Evolutionary conservation across 2,888 invertebrate genomes (phyloP).

Genomic region (Drosophila hamatofila): DNA sequence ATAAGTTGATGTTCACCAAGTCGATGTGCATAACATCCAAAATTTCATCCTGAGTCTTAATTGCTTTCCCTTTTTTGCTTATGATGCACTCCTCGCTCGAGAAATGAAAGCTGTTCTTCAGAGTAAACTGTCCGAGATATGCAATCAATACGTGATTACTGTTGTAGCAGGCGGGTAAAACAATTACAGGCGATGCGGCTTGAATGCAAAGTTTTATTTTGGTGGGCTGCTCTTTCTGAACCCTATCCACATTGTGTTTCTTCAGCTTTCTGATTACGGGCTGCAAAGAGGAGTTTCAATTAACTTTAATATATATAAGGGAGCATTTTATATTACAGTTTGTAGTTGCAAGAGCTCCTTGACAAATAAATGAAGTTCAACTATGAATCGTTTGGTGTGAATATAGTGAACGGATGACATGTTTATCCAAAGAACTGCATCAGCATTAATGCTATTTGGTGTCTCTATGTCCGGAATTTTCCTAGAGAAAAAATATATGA

Average conservation of each 20-base stretch:
- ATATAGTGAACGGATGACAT: constrained; percentile 97
- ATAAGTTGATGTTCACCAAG: constrained; percentile 90
- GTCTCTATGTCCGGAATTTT: constrained; percentile 59
- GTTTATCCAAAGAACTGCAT: constrained; percentile 86
- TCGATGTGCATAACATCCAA: constrained; percentile 89
- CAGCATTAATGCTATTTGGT: constrained; percentile 72
- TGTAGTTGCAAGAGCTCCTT: constrained; percentile 93
- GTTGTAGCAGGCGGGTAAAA: constrained; percentile 93
- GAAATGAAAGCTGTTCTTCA: constrained; percentile 91
- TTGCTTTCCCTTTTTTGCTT: constrained; percentile 70
- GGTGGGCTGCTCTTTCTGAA: constrained; percentile 67
- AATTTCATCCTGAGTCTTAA: constrained; percentile 77
- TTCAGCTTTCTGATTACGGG: constrained; percentile 83
- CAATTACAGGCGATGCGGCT: constrained; percentile 90
- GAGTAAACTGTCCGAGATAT: constrained; percentile 91
- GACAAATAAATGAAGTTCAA: constrained; percentile 94
- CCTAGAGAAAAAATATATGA: constrained; percentile 37
- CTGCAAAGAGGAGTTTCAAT: constrained; percentile 12
- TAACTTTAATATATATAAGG: neutral
- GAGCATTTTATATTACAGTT: constrained; percentile 86
- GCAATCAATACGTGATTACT: constrained; percentile 92
- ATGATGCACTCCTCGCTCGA: constrained; percentile 86
- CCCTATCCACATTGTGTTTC: constrained; percentile 71
- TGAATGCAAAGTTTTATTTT: constrained; percentile 84
- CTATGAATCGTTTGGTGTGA: constrained; percentile 96